These are phyloP conservation scores for Phyllostomus discolor DNA, from an alignment of 2,113 vertebrate species.

Conservation along the genomic window DNA sequence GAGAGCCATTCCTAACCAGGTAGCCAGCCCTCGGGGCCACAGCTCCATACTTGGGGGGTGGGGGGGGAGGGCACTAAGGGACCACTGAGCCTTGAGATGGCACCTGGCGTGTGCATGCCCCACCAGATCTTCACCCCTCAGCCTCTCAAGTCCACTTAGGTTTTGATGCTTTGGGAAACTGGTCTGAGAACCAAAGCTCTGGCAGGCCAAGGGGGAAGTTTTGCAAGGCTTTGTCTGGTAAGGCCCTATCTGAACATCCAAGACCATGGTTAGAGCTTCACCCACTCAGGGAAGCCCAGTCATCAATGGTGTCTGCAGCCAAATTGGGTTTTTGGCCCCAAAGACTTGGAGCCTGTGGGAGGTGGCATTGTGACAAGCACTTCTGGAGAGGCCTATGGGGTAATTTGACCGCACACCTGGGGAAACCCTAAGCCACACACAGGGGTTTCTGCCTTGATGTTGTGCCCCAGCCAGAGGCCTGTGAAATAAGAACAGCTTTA, in stretches of 20 bases:
- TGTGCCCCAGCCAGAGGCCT: neutral
- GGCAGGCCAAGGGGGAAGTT: neutral
- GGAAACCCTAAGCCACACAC: neutral
- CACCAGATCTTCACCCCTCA: neutral
- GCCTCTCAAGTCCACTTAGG: neutral
- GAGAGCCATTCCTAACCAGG: conserved; percentile 94
- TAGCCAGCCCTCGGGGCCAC: conserved; percentile 63
- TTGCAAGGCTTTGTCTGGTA: too few species aligned
- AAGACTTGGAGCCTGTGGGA: neutral
- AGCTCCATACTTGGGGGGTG: neutral
- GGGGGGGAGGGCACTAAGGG: neutral
- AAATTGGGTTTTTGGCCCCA: neutral
- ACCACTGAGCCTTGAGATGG: neutral
- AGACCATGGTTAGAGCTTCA: neutral
- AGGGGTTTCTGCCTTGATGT: neutral
- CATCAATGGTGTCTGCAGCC: neutral
- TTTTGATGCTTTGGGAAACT: neutral
- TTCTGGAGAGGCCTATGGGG: neutral
- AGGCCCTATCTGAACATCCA: neutral
- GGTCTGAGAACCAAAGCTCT: neutral
- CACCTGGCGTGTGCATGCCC: neutral
- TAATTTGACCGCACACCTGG: neutral
- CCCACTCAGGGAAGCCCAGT: neutral
- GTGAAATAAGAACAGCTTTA: neutral
- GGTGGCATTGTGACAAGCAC: neutral